Base-by-base conservation (phyloP, 2,888 invertebrate genomes). In the Mesochorus sp. region DNA sequence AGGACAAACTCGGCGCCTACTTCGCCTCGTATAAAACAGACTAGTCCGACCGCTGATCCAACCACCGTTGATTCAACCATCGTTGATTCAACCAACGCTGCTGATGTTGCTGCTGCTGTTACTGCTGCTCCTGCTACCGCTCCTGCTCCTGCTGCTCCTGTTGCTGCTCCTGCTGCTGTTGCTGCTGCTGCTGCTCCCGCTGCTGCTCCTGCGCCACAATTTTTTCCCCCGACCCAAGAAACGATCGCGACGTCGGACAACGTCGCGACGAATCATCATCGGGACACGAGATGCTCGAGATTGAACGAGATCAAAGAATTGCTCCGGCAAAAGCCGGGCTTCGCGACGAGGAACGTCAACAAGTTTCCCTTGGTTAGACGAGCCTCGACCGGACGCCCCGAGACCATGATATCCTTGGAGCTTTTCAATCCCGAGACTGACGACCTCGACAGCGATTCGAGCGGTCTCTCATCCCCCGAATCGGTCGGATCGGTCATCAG, bases 391-490 rank as follows among this genome's bases (percentile, higher is more conserved):
- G 94, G 93, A 66, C 94, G 94, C 90, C 87, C 93, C 2, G 94
- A 95, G 79, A 92, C 93, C 0, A n/a, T 14, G n/a, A 19, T 12
- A 2, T 95, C 96, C 0, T 90, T 97, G 71, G 97, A 97, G 87
- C 92, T 97, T 2, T 97, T 97, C 87, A 97, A 97, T 91, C 97
- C 97, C 0, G 97, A 97, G 87, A 96, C 95, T 3, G 97, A 97
- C 88, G 97, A 97, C 86, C 93, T 97, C 90, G 97, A 97, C 88
- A 97, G 97, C 86, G 97, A 97, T 88, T 97, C 96, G 0, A 96
- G 96, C 86, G 95, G 95, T 2, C 95, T 96, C 8, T 97, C 97
- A 0, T 97, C 97, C 0, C 97, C 97, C 1, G 97, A 97, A 88
- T 97, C 97, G 1, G 94, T 96, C 1, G 96, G 96, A 84, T 96